Percentiles rank a stretch among this genome's conserved stretches.
phyloP scores from a whole-genome alignment of 2,113 vertebrate species.

The Notarius lentiginosus region DNA sequence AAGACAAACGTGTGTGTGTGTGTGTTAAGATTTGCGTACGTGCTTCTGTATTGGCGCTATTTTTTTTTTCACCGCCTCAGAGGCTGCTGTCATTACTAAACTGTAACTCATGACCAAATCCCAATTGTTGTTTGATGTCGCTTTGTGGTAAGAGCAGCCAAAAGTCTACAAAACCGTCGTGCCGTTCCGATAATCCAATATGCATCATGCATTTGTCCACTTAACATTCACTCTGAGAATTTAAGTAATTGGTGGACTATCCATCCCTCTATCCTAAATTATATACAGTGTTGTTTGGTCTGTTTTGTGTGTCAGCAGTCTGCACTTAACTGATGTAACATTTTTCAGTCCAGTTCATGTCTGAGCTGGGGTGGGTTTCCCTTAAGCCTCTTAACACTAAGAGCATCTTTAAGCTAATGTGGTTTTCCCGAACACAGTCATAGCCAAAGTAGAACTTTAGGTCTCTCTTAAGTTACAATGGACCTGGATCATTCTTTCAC shows the following conservation, averaged over 20 bases:
- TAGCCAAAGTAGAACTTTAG: too few relatives aligned
- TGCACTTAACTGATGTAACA: not conserved
- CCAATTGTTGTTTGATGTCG: not conserved
- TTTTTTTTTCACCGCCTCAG: slow-evolving; percentile 6
- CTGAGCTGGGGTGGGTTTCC: not conserved
- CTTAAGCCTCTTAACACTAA: too few relatives aligned
- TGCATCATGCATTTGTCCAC: not conserved
- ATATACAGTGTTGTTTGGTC: not conserved
- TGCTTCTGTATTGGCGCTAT: not conserved
- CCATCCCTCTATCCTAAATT: not conserved
- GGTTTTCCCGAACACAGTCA: too few relatives aligned
- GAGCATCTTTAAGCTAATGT: too few relatives aligned
- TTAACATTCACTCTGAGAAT: not conserved
- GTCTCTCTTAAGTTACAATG: too few relatives aligned
- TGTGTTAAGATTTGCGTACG: not conserved
- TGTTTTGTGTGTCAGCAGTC: not conserved
- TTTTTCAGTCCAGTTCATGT: not conserved
- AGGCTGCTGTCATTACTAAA: slow-evolving; percentile 30
- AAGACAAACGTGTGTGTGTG: not conserved
- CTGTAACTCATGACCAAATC: slow-evolving; percentile 21
- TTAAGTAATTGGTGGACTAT: not conserved
- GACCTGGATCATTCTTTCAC: too few relatives aligned
- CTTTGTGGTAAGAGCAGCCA: not conserved
- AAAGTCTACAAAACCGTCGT: not conserved
- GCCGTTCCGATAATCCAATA: not conserved